phyloP scores from a whole-genome alignment of 1,140 invertebrate species.

The Batillaria attramentaria region DNA sequence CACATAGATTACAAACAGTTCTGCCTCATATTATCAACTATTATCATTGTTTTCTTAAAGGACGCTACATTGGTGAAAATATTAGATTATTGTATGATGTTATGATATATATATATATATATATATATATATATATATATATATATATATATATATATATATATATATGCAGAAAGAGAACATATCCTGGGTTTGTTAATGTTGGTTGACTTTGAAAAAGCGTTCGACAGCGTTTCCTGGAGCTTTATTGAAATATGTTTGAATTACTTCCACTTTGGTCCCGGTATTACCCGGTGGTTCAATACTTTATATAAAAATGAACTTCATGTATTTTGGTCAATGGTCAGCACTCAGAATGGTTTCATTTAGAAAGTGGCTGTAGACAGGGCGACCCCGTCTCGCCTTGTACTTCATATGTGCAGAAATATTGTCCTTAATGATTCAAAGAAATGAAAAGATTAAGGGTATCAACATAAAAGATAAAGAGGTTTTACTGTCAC shows the following conservation, averaged over 20 bases:
- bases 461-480: conserved; percentile 21
- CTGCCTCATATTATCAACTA: too few species aligned
- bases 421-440: conserved; percentile 21
- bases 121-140: neutral
- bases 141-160: neutral
- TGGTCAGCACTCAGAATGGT: conserved; percentile 8
- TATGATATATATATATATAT: too few species aligned
- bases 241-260: neutral
- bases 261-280: neutral
- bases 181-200: neutral
- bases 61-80: neutral
- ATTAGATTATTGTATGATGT: too few species aligned
- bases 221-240: too few species aligned
- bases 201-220: neutral
- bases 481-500: conserved; percentile 20
- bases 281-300: neutral
- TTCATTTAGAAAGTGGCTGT: conserved; percentile 26
- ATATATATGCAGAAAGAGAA: neutral
- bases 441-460: conserved; percentile 26
- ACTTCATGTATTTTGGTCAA: neutral
- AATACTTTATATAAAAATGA: neutral
- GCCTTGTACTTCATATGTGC: conserved; percentile 27
- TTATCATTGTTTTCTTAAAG: too few species aligned
- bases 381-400: neutral
- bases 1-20: too few species aligned